These are phyloP conservation scores for Eriosoma lanigerum DNA, from an alignment of 1,140 invertebrate species.

Conservation along the genomic window DNA sequence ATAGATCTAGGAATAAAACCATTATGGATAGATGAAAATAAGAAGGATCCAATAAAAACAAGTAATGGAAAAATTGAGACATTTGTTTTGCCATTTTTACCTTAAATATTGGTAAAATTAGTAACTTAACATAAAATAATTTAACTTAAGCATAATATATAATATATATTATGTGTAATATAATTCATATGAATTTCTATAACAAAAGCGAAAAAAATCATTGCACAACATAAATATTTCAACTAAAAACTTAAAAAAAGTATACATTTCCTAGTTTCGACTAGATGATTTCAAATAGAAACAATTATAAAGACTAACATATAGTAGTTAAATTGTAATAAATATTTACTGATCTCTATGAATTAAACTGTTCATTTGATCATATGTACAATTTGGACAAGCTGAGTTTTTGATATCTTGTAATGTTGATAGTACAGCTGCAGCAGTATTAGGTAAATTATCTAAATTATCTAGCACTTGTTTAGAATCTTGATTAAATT, in stretches of 20 bases:
- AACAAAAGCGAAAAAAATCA: conserved; percentile 49
- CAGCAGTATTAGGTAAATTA: conserved; percentile 25
- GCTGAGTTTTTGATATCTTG: conserved; percentile 30
- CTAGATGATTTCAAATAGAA: conserved; percentile 29
- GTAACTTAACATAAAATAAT: background rate
- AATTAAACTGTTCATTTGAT: conserved; percentile 22
- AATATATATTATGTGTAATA: conserved; percentile 34
- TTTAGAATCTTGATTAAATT: conserved; percentile 35
- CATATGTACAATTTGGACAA: conserved; percentile 43
- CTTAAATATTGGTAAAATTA: conserved; percentile 28
- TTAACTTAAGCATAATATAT: background rate
- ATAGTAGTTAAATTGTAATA: background rate
- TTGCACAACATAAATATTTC: conserved; percentile 51
- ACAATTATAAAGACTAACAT: conserved; percentile 12
- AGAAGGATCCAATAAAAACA: background rate
- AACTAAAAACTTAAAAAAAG: conserved; percentile 25
- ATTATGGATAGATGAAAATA: conserved; percentile 1
- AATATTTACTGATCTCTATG: conserved; percentile 7
- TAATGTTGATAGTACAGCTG: background rate
- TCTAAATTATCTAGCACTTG: background rate
- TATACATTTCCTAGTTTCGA: conserved; percentile 38
- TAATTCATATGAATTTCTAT: conserved; percentile 52
- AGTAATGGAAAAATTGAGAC: background rate
- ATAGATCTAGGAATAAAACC: conserved; percentile 52
- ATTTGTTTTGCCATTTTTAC: conserved; percentile 29